Conservation (phyloP, 2,888 invertebrate species). For the Caenorhabditis sp. region DNA sequence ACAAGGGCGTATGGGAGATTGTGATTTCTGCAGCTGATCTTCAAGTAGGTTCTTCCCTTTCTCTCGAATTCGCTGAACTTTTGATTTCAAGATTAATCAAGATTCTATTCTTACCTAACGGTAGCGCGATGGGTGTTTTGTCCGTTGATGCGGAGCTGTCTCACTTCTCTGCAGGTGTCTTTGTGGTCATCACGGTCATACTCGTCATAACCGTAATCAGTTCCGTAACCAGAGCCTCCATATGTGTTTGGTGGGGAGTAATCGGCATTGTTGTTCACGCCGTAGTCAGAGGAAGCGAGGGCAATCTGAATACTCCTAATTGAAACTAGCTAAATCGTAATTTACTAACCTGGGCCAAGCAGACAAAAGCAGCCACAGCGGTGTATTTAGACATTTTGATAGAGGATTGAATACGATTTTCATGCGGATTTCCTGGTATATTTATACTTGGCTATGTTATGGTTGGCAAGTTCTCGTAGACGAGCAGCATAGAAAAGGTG, state of each 20-base stretch:
- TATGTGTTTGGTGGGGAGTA: conserved; percentile 3
- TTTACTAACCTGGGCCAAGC: conserved; percentile 4
- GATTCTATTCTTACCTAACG: conserved; percentile 15
- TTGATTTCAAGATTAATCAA: neutral
- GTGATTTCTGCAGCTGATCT: conserved; percentile 35
- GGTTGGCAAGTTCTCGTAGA: neutral
- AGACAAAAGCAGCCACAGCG: conserved; percentile 24
- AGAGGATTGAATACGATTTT: neutral
- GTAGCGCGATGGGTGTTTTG: neutral
- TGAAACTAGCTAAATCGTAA: neutral
- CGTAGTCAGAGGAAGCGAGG: conserved; percentile 21
- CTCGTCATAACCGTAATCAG: neutral
- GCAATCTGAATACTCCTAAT: neutral
- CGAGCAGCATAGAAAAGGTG: neutral
- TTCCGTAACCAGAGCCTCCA: neutral
- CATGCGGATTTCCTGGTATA: neutral
- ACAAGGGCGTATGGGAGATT: conserved; percentile 14
- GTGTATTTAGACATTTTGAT: conserved; percentile 24
- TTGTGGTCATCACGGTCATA: conserved; percentile 8
- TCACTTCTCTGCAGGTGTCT: conserved; percentile 21
- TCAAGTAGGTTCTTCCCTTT: conserved; percentile 29
- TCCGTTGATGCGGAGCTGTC: neutral
- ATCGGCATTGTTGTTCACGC: neutral
- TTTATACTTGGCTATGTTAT: conserved; percentile 34
- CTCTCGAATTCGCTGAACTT: conserved; percentile 35